Evolutionary conservation across 2,113 vertebrate species (phyloP), one percentile per base, ranked within the genome.

Genomic region (Leucoraja erinaceus): DNA sequence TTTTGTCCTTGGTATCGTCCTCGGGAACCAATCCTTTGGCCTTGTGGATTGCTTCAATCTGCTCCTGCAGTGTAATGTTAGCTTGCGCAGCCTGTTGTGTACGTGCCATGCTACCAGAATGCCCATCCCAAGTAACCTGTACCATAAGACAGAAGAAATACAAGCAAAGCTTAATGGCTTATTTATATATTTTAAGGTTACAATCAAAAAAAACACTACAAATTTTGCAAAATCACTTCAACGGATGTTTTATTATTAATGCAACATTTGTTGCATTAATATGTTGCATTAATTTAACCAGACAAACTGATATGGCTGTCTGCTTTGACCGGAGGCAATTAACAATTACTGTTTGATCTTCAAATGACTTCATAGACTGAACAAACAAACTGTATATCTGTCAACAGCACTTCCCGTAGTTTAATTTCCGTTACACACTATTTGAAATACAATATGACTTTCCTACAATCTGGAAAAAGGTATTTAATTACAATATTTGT

Each of bases 31-130:
- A 95, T 4, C 99, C 99, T 95, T 99, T 99, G 94, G 99, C 99
- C 94, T 99, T 99, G 95, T 99, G 99, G 95, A 99, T 99, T 76
- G 99, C 99, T 95, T 99, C 99, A 0, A 99, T 99, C 95, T 99
- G 99, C 95, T 99, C 99, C 95, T 99, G 99, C 75, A 99, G 96
- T n/a, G 98, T 99, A 93, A 99, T 99, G 94, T 99, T 99, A 94
- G 99, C 99, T 95, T 99, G 99, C 47, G 99, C 99, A 12, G 99
- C 99, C 94, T 99, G 99, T 93, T 99, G 99, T 9, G 99, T 99
- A 61, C 99, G 98, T 72, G 99, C 99, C 99, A 99, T 99, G 95
- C 99, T 99, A 94, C 98, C 99, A 0, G 99, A 99, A 94, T 99
- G 99, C 68, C 98, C 99, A 88, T 99, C 99, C 99, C 99, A 99